These are phyloP conservation scores for Machaerirhynchus nigripectus DNA, from an alignment of 2,113 vertebrate species.

Conservation along the genomic window DNA sequence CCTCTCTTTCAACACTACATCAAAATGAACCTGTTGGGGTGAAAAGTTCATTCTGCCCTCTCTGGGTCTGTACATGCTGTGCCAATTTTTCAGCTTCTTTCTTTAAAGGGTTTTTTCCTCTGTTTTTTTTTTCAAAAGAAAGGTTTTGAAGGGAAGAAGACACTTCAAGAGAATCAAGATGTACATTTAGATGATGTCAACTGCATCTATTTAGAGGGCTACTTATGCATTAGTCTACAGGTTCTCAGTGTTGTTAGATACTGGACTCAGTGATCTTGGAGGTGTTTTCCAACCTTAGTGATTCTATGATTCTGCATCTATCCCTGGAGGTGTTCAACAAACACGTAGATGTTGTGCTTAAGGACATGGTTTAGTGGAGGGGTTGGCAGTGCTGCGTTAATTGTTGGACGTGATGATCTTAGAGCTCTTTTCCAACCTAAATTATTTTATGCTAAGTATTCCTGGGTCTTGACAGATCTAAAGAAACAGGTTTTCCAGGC, in stretches of 20 bases:
- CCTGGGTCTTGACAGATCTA: background rate
- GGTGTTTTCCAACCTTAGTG: background rate
- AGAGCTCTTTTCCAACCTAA: background rate
- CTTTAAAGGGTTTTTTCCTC: background rate
- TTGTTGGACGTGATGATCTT: background rate
- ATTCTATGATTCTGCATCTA: background rate
- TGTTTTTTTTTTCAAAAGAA: background rate
- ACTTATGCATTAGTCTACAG: background rate
- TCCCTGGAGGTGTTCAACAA: background rate
- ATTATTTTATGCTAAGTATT: background rate
- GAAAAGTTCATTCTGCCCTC: background rate
- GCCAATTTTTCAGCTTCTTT: background rate
- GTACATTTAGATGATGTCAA: background rate
- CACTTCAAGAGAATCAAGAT: background rate
- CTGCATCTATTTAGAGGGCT: background rate
- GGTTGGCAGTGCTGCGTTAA: background rate
- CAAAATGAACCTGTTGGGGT: background rate
- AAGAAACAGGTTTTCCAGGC: background rate
- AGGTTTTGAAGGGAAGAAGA: background rate
- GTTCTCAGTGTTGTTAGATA: background rate
- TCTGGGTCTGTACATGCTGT: background rate
- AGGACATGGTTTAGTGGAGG: background rate
- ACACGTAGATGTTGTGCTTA: background rate
- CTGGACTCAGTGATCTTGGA: background rate
- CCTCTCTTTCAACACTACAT: background rate